Percentiles rank a stretch among this genome's conserved stretches.
These are phyloP conservation scores for Chaetodon trifasciatus DNA, from an alignment of 2,797 vertebrate species.

Conservation along the genomic window DNA sequence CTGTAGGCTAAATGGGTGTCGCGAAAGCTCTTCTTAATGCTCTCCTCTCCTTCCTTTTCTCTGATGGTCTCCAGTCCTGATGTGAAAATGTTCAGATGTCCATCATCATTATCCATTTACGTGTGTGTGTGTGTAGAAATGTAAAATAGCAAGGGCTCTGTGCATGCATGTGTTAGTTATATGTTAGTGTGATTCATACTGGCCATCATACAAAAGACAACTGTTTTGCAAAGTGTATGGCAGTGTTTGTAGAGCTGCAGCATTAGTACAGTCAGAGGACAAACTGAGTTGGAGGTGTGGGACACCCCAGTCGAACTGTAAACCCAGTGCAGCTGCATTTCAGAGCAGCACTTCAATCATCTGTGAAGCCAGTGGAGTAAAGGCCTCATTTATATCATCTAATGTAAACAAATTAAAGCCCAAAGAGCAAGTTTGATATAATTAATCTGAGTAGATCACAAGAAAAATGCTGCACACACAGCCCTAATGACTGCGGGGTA, in stretches of 20 bases:
- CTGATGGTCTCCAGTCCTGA: not conserved
- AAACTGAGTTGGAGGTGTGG: conserved; percentile 31
- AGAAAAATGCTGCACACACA: conserved; percentile 62
- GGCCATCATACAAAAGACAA: not conserved
- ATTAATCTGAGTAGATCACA: conserved; percentile 78
- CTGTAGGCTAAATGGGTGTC: conserved; percentile 25
- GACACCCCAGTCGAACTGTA: conserved; percentile 32
- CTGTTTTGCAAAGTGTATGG: conserved; percentile 11
- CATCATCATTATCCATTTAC: conserved; percentile 23
- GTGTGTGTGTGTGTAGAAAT: not conserved
- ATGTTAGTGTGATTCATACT: not conserved
- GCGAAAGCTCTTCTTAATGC: conserved; percentile 18
- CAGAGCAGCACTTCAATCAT: conserved; percentile 68
- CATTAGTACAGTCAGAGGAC: conserved; percentile 42
- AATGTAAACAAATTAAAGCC: conserved; percentile 81
- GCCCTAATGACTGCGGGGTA: conserved; percentile 81
- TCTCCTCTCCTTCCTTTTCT: conserved; percentile 1
- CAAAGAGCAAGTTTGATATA: conserved; percentile 80
- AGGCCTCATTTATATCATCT: conserved; percentile 70
- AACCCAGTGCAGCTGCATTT: conserved; percentile 52
- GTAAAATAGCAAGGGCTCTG: not conserved
- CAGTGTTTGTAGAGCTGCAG: conserved; percentile 35
- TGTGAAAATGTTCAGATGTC: conserved; percentile 1
- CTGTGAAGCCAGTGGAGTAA: conserved; percentile 58
- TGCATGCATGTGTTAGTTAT: conserved; percentile 1